Percentiles rank a stretch among this genome's conserved stretches.
These are phyloP conservation scores for Notolabrus celidotus DNA, from an alignment of 2,797 vertebrate species.

Conservation along the genomic window DNA sequence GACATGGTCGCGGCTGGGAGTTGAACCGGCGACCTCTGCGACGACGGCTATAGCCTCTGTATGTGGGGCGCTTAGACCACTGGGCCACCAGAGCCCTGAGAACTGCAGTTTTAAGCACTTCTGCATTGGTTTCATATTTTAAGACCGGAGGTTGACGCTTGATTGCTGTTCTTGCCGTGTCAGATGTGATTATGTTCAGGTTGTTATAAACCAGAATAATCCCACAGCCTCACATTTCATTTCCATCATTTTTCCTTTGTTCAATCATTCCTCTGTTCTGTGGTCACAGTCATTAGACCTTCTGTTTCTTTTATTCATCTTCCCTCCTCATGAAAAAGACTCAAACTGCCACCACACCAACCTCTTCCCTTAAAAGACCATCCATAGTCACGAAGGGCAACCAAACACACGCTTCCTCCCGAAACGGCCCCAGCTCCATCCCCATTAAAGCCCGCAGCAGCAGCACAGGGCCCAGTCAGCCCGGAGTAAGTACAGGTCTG, in stretches of 20 bases:
- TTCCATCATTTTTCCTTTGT: slow-evolving; percentile 40
- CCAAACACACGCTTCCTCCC: slow-evolving; percentile 80
- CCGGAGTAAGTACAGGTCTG: slow-evolving; percentile 87
- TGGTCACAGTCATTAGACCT: slow-evolving; percentile 27
- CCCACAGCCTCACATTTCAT: not conserved
- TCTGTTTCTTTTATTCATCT: slow-evolving; percentile 57
- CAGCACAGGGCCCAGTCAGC: slow-evolving; percentile 74
- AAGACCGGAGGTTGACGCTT: too few species aligned
- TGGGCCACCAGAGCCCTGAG: too few species aligned
- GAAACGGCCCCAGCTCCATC: slow-evolving; percentile 83
- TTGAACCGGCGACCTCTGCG: too few species aligned
- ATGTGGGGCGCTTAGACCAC: too few species aligned
- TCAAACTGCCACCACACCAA: slow-evolving; percentile 87
- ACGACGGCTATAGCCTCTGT: too few species aligned
- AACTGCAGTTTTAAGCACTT: too few species aligned
- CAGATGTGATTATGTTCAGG: not conserved
- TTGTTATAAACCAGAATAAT: slow-evolving; percentile 26
- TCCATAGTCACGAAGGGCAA: slow-evolving; percentile 82
- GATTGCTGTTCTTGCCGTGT: too few species aligned
- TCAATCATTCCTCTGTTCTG: slow-evolving; percentile 46
- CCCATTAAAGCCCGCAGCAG: slow-evolving; percentile 80
- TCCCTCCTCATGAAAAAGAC: slow-evolving; percentile 80
- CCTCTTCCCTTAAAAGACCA: slow-evolving; percentile 83
- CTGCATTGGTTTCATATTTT: too few species aligned
- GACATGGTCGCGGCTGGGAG: too few species aligned